Conservation (phyloP, 2,113 vertebrate species). For the Tor tambroides region DNA sequence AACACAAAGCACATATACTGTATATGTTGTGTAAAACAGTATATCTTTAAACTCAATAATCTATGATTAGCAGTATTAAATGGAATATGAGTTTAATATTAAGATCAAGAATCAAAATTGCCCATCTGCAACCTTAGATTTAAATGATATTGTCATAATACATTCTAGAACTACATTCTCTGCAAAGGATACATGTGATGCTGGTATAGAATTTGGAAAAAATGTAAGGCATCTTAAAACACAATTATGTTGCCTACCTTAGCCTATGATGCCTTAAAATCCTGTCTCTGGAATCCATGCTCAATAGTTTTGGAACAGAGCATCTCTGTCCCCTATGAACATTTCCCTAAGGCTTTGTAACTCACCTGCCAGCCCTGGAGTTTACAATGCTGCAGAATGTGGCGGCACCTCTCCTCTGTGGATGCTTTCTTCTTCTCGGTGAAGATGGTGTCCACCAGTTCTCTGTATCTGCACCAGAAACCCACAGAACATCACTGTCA, state of each 20-base stretch:
- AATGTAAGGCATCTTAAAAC: background rate
- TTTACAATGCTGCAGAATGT: constrained; percentile 85
- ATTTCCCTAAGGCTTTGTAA: constrained; percentile 42
- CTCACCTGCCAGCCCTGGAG: constrained; percentile 95
- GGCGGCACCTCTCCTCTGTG: constrained; percentile 82
- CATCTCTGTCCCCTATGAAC: background rate
- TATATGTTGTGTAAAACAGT: background rate
- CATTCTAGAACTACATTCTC: background rate
- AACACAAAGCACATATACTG: background rate
- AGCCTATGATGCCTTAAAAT: too few species aligned
- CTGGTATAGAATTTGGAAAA: background rate
- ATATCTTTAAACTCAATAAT: background rate
- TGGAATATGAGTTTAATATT: background rate
- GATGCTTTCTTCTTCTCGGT: constrained; percentile 78
- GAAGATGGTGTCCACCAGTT: constrained; percentile 78
- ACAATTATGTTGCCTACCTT: background rate
- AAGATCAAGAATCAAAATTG: background rate
- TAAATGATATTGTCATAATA: background rate
- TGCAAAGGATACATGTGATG: background rate
- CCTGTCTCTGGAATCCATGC: too few species aligned
- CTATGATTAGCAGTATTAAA: background rate
- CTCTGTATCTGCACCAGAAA: constrained; percentile 81
- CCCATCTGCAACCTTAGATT: background rate
- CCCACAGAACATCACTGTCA: constrained; percentile 1
- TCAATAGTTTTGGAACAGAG: background rate